These are phyloP conservation scores for Zaprionus taronus DNA, from an alignment of 1,140 invertebrate genomes.

Conservation along the genomic window DNA sequence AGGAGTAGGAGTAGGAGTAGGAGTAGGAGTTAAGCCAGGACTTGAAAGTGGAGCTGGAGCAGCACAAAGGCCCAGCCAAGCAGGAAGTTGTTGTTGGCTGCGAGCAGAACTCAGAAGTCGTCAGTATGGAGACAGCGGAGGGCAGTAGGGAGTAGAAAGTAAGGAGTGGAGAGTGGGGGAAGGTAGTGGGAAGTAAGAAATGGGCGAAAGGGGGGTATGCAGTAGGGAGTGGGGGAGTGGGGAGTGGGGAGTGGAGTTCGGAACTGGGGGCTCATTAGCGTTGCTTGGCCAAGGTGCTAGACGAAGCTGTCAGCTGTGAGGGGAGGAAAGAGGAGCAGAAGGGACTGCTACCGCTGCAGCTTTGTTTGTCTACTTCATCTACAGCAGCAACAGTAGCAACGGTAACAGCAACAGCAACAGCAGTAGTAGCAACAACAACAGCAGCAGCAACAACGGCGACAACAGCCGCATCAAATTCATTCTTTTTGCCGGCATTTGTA, in stretches of 20 bases:
- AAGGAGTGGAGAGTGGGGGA: no score
- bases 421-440: constrained; percentile 7
- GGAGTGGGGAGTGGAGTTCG: constrained; percentile 22
- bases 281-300: constrained; percentile 57
- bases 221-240: background rate
- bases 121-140: background rate
- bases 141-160: background rate
- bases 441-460: constrained; percentile 11
- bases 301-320: constrained; percentile 34
- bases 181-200: no score
- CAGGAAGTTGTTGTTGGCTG: constrained; percentile 60
- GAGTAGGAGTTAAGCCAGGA: background rate
- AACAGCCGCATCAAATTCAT: constrained; percentile 34
- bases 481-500: constrained; percentile 62
- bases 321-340: background rate
- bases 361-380: constrained; percentile 69
- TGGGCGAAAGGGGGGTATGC: background rate
- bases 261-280: constrained; percentile 72
- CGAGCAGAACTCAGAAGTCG: constrained; percentile 41
- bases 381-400: constrained; percentile 8
- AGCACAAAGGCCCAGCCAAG: constrained; percentile 63
- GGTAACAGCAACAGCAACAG: constrained; percentile 8
- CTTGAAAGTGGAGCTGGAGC: constrained; percentile 7
- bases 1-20: background rate
- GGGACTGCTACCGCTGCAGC: background rate